Evolutionary conservation across 2,888 invertebrate genomes (phyloP).

Genomic region (Noctua janthe): DNA sequence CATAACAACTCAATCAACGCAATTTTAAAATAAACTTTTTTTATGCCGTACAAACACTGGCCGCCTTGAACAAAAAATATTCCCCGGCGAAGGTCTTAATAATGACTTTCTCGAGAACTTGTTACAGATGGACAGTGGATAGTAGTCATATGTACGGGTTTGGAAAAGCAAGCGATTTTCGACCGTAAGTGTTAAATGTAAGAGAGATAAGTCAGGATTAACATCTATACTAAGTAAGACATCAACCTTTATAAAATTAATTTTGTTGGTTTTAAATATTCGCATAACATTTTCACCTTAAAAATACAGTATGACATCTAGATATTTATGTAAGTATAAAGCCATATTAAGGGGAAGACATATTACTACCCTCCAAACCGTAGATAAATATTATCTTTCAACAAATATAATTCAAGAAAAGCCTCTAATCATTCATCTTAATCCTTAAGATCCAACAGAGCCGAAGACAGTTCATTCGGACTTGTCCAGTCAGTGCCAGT

Average conservation of each 20-base stretch:
- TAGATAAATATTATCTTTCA: constrained; percentile 18
- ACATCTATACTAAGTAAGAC: constrained; percentile 8
- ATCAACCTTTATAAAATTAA: background rate
- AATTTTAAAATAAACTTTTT: constrained; percentile 87
- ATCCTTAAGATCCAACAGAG: constrained; percentile 70
- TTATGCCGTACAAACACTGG: constrained; percentile 77
- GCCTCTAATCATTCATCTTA: constrained; percentile 72
- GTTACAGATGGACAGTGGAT: constrained; percentile 67
- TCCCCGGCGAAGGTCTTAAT: constrained; percentile 79
- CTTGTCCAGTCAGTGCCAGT: constrained; percentile 71
- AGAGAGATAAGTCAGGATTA: constrained; percentile 26
- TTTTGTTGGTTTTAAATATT: constrained; percentile 8
- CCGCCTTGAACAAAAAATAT: constrained; percentile 81
- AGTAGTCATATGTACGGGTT: constrained; percentile 56
- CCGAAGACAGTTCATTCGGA: constrained; percentile 77
- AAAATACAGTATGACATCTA: background rate
- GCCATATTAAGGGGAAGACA: background rate
- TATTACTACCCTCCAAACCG: background rate
- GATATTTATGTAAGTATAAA: background rate
- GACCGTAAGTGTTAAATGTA: constrained; percentile 43
- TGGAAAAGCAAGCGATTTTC: constrained; percentile 36
- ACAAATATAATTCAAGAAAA: constrained; percentile 39
- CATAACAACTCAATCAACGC: constrained; percentile 89
- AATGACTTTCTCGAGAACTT: constrained; percentile 86
- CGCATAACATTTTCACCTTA: background rate